phyloP scores from a whole-genome alignment of 2,113 vertebrate genomes.

The Embiotoca jacksoni region DNA sequence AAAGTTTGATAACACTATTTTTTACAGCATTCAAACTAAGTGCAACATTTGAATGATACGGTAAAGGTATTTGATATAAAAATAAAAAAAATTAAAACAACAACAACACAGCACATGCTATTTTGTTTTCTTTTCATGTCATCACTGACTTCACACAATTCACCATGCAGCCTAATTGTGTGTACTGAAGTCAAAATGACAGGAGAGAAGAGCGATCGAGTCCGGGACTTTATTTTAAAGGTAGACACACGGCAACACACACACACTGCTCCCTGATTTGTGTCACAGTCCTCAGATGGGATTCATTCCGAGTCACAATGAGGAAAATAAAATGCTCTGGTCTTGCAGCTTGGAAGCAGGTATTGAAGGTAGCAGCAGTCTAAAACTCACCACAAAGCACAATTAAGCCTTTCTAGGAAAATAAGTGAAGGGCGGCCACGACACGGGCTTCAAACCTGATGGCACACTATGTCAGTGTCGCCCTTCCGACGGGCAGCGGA shows the following conservation, averaged over 20 bases:
- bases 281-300: slow-evolving; percentile 54
- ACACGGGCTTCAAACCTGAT: slow-evolving; percentile 18
- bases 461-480: slow-evolving; percentile 28
- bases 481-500: slow-evolving; percentile 25
- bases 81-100: background rate
- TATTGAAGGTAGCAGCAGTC: slow-evolving; percentile 35
- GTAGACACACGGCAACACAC: slow-evolving; percentile 64
- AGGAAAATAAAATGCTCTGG: slow-evolving; percentile 43
- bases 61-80: background rate
- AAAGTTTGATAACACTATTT: background rate
- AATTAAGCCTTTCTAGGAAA: slow-evolving; percentile 48
- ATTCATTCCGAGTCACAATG: slow-evolving; percentile 41
- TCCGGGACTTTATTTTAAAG: slow-evolving; percentile 83
- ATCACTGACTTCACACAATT: background rate
- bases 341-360: slow-evolving; percentile 46
- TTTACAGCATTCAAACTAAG: too few relatives aligned
- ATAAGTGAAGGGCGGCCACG: slow-evolving; percentile 36
- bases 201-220: slow-evolving; percentile 21
- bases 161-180: too few relatives aligned
- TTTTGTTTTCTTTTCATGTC: background rate
- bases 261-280: slow-evolving; percentile 59
- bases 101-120: background rate
- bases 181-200: background rate
- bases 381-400: slow-evolving; percentile 44
- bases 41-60: background rate